Base-by-base conservation (phyloP, 1,140 invertebrate genomes). In the Lasioglossum baleicum region DNA sequence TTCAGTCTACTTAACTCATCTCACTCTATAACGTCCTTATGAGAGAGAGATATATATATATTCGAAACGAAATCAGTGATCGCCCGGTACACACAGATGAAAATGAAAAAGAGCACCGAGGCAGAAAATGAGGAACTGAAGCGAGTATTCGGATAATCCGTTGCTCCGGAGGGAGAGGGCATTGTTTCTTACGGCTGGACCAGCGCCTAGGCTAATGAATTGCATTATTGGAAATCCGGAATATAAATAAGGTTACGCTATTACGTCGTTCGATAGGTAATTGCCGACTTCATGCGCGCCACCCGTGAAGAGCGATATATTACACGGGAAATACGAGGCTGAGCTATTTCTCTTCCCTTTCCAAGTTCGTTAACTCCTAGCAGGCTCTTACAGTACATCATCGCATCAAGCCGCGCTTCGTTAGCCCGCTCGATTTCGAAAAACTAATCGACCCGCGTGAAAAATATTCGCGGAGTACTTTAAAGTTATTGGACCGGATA, bases 211-310 rank as follows among this genome's bases (percentile, higher is more conserved):
- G 75, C 86, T 89, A 90, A 90, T 89, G 84, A 90, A 89, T 90
- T 86, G 85, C 83, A 85, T 90, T 90, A 90, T 90, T 86, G 85
- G 87, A 85, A 88, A 89, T 88, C 76, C 80, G 78, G 87, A 76
- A 88, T 89, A 90, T 89, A 90, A 90, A 90, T 89, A 88, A 88
- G 84, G 79, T 90, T 88, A 83, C 67, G 82, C 81, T 75, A 87
- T 87, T 89, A 88, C 75, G 63, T 71, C 65, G 79, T 80, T 77
- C 81, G 80, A 86, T 87, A 26, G 82, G 66, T 88, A 90, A 90
- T 89, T 87, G 78, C 82, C 72, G 69, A 66, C 82, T 87, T 82
- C 86, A 81, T 87, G 70, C 64, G 26, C 64, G 60, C 68, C 68
- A 70, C 58, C 75, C 75, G 60, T 64, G 75, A 78, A 71, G 42